Conservation (phyloP, 2,888 invertebrate species). For the Coleophora deauratella region DNA sequence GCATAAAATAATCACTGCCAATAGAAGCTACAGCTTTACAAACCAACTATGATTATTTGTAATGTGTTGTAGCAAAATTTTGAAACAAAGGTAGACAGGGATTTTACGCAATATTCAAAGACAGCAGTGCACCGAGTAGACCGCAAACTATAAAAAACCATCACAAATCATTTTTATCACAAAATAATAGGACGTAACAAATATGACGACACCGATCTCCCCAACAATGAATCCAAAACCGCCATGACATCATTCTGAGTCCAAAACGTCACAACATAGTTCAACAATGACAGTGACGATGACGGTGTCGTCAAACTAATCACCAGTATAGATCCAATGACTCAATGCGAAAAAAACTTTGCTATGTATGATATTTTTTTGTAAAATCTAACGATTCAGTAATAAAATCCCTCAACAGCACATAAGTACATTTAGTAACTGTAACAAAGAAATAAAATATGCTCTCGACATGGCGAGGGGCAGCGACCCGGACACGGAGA, state of each 20-base stretch:
- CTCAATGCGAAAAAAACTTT: too few species aligned
- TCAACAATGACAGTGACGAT: slow-evolving; percentile 36
- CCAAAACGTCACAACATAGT: slow-evolving; percentile 44
- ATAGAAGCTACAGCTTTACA: too few species aligned
- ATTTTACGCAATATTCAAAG: not conserved
- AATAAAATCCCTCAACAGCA: too few species aligned
- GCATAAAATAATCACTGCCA: too few species aligned
- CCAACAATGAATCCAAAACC: slow-evolving; percentile 19
- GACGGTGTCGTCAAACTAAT: not conserved
- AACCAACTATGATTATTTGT: too few species aligned
- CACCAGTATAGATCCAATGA: too few species aligned
- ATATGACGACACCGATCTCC: slow-evolving; percentile 17
- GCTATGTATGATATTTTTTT: too few species aligned
- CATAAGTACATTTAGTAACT: too few species aligned
- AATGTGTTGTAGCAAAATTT: too few species aligned
- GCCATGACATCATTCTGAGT: slow-evolving; percentile 44
- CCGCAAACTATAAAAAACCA: not conserved
- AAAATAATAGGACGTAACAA: slow-evolving; percentile 4
- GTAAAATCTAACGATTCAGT: too few species aligned
- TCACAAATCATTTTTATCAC: not conserved
- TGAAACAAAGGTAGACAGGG: too few species aligned
- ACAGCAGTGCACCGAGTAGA: not conserved
- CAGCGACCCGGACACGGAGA: slow-evolving; percentile 37
- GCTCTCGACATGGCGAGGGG: slow-evolving; percentile 13
- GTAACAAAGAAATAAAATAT: not conserved